Evolutionary conservation across 2,797 vertebrate genomes (phyloP), one percentile per base, ranked within the genome.

Genomic region (Amphiprion clarkii): DNA sequence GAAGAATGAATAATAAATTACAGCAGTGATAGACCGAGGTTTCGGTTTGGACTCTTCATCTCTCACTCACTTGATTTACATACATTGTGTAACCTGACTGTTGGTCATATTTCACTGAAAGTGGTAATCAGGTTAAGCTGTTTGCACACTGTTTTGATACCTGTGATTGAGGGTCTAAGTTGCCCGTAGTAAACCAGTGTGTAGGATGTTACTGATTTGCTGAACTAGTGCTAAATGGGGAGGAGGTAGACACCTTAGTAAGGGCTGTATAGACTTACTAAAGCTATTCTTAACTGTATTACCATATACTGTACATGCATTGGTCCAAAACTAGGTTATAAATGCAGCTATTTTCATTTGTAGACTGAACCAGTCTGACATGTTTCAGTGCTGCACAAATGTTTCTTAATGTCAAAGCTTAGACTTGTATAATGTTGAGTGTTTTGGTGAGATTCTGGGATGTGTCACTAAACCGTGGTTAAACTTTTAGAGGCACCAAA

Each of bases 1-100:
- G 60, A 68, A 29, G 60, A 17, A 89, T 93, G 77, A 93, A 94
- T 92, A 87, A 92, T 94, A 73, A 81, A 90, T 91, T 81, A 77
- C 73, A 77, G 74, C 79, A 51, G 67, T 23, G 52, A 84, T 84
- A 84, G 74, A 78, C 49, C 33, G 62, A 6, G 39, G 55, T 65
- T 79, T 84, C 42, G 71, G 46, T 60, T 81, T 79, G 58, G 73
- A 79, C 74, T 83, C 76, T 75, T 85, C 53, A 70, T 82, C 69
- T 76, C 48, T 83, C 57, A 27, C 62, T 75, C 64, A 54, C 66
- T 81, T 57, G 60, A 74, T 83, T 86, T 78, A 66, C 61, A 65
- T 60, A 54, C 67, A 74, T 61, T 52, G 56, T 60, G 70, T 73
- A 71, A 79, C 62, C 33, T 27, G n/a, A 25, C 49, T 75, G 23